These are phyloP conservation scores for Pseudomyrmex sp. DNA, from an alignment of 1,140 invertebrate species.

Conservation along the genomic window DNA sequence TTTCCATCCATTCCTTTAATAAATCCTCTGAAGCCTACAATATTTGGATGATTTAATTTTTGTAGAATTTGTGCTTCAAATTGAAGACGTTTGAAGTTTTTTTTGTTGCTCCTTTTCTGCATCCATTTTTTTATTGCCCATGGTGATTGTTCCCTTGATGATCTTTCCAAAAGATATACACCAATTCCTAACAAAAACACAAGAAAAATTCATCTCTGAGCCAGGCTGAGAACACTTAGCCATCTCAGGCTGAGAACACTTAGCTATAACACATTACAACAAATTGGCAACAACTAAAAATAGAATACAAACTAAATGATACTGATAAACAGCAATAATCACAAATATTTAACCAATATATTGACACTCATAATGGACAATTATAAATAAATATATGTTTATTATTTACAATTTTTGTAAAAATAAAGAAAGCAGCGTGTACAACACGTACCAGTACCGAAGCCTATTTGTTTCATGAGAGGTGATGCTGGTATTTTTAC, in stretches of 20 bases:
- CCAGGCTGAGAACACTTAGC: too few species aligned
- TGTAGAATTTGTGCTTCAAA: conserved; percentile 90
- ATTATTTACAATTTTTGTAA: not conserved
- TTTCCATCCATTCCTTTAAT: conserved; percentile 87
- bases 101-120: conserved; percentile 75
- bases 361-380: too few species aligned
- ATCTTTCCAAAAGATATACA: conserved; percentile 91
- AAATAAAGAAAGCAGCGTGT: not conserved
- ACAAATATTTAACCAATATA: too few species aligned
- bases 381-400: not conserved
- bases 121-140: conserved; percentile 93
- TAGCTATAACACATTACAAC: too few species aligned
- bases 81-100: conserved; percentile 86
- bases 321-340: too few species aligned
- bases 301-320: too few species aligned
- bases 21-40: conserved; percentile 92
- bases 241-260: too few species aligned
- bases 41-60: conserved; percentile 92
- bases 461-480: conserved; percentile 89
- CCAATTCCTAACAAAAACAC: conserved; percentile 87
- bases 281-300: too few species aligned
- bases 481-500: conserved; percentile 89
- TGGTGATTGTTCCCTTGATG: conserved; percentile 89
- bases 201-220: conserved; percentile 60
- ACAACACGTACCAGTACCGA: conserved; percentile 88